A percentile compares a stretch with the other conserved stretches of the same genome.
phyloP scores from a whole-genome alignment of 2,888 invertebrate species.

The Lepidocyrtoides sp. region DNA sequence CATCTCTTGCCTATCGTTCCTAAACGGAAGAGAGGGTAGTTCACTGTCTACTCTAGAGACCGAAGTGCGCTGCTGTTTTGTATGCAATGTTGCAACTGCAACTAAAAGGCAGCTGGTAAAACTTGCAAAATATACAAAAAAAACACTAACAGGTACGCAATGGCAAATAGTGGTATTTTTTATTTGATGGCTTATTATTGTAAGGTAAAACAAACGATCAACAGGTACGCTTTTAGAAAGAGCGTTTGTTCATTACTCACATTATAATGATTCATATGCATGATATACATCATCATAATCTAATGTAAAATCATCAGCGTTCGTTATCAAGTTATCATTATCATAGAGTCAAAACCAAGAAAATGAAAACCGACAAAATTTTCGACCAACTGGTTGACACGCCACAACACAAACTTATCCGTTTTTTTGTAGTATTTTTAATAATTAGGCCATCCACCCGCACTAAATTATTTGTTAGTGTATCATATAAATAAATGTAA shows the following conservation, averaged over 20 bases:
- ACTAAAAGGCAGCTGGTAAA: neutral
- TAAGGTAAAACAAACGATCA: neutral
- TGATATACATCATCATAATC: neutral
- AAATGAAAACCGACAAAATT: conserved; percentile 60
- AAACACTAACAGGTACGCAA: neutral
- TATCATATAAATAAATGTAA: neutral
- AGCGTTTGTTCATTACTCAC: neutral
- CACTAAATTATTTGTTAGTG: neutral
- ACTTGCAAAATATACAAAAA: no score
- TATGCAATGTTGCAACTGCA: neutral
- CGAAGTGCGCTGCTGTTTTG: no score
- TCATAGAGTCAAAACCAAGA: no score
- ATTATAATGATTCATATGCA: no score
- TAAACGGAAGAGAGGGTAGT: neutral
- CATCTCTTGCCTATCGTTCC: neutral
- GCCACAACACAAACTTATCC: conserved; percentile 17
- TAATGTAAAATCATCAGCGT: neutral
- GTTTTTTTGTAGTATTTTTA: conserved; percentile 13
- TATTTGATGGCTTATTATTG: neutral
- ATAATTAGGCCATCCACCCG: conserved; percentile 61
- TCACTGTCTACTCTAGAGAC: no score
- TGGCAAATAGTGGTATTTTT: neutral
- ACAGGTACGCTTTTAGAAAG: neutral
- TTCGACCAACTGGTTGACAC: conserved; percentile 46
- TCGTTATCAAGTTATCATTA: neutral